These are phyloP conservation scores for Neofelis nebulosa DNA, from an alignment of 2,113 vertebrate species.

Conservation along the genomic window DNA sequence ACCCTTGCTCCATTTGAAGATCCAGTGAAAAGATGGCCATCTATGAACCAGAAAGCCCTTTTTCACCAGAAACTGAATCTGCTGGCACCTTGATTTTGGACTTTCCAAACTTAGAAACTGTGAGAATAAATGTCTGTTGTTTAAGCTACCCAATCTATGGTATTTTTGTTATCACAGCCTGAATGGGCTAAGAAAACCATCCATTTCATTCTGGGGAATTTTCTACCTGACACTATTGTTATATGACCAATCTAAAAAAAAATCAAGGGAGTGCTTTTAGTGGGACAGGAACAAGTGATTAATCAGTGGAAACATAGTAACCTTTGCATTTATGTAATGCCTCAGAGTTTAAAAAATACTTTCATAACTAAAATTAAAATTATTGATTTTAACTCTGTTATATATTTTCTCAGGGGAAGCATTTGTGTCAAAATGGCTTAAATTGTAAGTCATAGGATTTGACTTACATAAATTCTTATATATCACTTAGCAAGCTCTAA, in stretches of 20 bases:
- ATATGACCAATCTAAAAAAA: background rate
- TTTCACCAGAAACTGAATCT: background rate
- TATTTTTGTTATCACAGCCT: background rate
- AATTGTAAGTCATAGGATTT: background rate
- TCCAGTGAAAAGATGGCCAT: too few relatives aligned
- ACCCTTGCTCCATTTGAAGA: background rate
- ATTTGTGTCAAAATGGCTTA: slow-evolving; percentile 31
- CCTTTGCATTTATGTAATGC: background rate
- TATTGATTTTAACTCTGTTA: slow-evolving; percentile 10
- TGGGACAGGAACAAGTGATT: background rate
- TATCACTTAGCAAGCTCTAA: slow-evolving; percentile 14
- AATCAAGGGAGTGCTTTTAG: background rate
- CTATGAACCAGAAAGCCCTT: background rate
- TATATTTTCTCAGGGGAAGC: background rate
- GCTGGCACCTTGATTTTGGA: background rate
- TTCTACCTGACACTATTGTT: background rate
- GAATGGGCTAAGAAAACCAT: background rate
- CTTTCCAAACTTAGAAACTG: background rate
- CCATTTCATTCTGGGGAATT: background rate
- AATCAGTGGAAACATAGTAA: background rate
- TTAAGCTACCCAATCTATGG: background rate
- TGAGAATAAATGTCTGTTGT: background rate
- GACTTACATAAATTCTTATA: background rate
- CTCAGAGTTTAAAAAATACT: background rate
- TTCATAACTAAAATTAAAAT: slow-evolving; percentile 25